Evolutionary conservation across 2,888 invertebrate genomes (phyloP).

Genomic region (Aplocera efformata): DNA sequence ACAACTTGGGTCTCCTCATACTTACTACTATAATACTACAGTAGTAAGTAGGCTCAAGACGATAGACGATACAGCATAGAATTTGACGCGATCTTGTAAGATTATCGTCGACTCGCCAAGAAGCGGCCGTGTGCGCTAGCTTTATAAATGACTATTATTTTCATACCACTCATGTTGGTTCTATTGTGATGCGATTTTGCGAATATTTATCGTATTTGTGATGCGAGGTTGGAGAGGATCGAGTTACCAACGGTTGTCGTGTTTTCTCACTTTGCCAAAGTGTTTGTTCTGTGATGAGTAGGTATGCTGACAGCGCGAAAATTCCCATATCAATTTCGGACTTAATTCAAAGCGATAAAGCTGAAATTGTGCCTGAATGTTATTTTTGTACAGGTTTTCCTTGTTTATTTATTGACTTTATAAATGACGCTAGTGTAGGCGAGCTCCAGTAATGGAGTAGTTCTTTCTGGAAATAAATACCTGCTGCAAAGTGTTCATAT

Average conservation of each 20-base stretch:
- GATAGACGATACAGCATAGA: too few relatives aligned
- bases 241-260: constrained; percentile 11
- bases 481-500: too few relatives aligned
- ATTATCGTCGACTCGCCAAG: too few relatives aligned
- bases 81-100: too few relatives aligned
- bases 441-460: constrained; percentile 7
- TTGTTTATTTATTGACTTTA: constrained; percentile 9
- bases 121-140: too few relatives aligned
- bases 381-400: constrained; percentile 6
- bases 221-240: constrained; percentile 4
- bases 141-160: too few relatives aligned
- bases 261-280: constrained; percentile 16
- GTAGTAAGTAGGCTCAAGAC: too few relatives aligned
- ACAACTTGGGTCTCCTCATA: too few relatives aligned
- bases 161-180: too few relatives aligned
- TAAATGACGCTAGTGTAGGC: constrained; percentile 9
- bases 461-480: constrained; percentile 1
- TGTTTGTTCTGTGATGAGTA: constrained; percentile 10
- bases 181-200: constrained; percentile 1
- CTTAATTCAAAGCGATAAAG: not conserved
- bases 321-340: not conserved
- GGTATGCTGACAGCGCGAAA: constrained; percentile 1
- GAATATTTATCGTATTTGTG: constrained; percentile 9
- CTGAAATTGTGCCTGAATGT: not conserved
- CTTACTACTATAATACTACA: too few relatives aligned